A percentile compares a stretch with the other conserved stretches of the same genome.
These are phyloP conservation scores for Idris sp. DNA, from an alignment of 1,140 invertebrate species.

Conservation along the genomic window DNA sequence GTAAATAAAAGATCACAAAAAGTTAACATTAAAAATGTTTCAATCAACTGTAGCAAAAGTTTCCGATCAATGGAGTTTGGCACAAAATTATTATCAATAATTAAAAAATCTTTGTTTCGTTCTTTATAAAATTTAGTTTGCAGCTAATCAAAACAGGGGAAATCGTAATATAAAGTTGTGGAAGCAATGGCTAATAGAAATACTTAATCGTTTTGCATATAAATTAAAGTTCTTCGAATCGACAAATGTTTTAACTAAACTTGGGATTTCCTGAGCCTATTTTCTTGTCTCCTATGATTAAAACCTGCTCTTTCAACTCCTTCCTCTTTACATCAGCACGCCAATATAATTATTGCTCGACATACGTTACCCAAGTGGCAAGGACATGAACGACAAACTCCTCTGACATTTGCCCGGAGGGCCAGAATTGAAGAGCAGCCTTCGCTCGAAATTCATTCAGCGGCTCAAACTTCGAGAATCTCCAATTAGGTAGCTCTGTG, in stretches of 20 bases:
- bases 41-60: too few relatives aligned
- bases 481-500: slow-evolving; percentile 70
- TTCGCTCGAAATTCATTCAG: slow-evolving; percentile 70
- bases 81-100: too few relatives aligned
- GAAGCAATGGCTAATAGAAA: slow-evolving; percentile 58
- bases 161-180: slow-evolving; percentile 36
- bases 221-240: slow-evolving; percentile 73
- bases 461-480: slow-evolving; percentile 71
- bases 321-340: slow-evolving; percentile 61
- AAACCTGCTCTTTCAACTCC: slow-evolving; percentile 66
- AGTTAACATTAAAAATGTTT: too few relatives aligned
- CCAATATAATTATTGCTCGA: slow-evolving; percentile 74
- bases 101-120: too few relatives aligned
- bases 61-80: too few relatives aligned
- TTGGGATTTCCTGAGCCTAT: slow-evolving; percentile 68
- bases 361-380: slow-evolving; percentile 71
- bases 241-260: slow-evolving; percentile 73
- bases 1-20: too few relatives aligned
- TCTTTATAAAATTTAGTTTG: slow-evolving; percentile 14
- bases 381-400: slow-evolving; percentile 66
- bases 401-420: slow-evolving; percentile 64
- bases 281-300: slow-evolving; percentile 74
- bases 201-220: slow-evolving; percentile 74
- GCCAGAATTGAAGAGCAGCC: slow-evolving; percentile 71
- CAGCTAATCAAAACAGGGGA: slow-evolving; percentile 5